A percentile compares a stretch with the other conserved stretches of the same genome.
These are phyloP conservation scores for Anodontia alba DNA, from an alignment of 2,888 invertebrate genomes.

Conservation along the genomic window DNA sequence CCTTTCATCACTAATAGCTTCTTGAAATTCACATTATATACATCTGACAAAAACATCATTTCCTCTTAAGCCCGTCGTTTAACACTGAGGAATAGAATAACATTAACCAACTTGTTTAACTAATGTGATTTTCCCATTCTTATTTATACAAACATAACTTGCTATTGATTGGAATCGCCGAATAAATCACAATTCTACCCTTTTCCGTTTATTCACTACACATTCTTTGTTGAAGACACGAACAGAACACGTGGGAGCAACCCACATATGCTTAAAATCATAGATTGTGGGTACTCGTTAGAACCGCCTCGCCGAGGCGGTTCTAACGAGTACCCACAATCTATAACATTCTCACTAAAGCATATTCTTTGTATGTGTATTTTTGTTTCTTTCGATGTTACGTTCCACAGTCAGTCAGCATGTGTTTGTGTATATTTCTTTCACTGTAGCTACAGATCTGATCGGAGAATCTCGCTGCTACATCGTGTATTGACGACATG, in stretches of 20 bases:
- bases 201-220: background rate
- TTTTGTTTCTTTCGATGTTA: background rate
- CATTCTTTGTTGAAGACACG: background rate
- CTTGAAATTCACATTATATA: background rate
- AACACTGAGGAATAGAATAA: background rate
- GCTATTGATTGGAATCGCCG: background rate
- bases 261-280: background rate
- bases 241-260: background rate
- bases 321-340: no score
- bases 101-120: slow-evolving; percentile 6
- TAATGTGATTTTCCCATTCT: slow-evolving; percentile 1
- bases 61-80: slow-evolving; percentile 1
- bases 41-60: background rate
- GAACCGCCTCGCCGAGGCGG: no score
- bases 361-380: background rate
- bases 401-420: background rate
- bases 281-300: no score
- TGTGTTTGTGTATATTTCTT: slow-evolving; percentile 4
- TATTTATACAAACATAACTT: slow-evolving; percentile 12
- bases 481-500: background rate
- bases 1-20: background rate
- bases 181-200: background rate
- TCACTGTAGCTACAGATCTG: background rate
- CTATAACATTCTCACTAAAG: background rate
- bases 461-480: background rate